Conservation (phyloP, 2,113 vertebrate genomes). For the Epinephelus moara region DNA sequence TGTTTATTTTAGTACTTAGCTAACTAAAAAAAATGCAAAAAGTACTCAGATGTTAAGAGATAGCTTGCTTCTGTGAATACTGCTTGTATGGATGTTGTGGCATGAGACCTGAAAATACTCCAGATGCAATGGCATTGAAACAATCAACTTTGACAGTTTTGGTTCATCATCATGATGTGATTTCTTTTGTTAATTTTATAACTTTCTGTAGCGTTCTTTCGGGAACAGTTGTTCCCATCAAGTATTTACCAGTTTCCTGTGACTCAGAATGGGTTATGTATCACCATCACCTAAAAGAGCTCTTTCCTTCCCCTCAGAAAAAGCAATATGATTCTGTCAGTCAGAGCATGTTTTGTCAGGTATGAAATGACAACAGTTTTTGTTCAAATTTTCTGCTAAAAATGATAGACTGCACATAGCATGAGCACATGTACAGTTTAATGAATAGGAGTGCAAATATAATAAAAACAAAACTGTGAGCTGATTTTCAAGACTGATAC, state of each 20-base stretch:
- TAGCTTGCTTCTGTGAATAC: background rate
- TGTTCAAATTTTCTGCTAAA: background rate
- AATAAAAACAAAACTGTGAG: background rate
- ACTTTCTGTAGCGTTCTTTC: background rate
- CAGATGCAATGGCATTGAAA: no score
- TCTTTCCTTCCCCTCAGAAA: background rate
- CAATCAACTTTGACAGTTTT: background rate
- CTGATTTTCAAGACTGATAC: background rate
- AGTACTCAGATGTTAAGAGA: background rate
- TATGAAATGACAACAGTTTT: background rate
- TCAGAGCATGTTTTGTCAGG: background rate
- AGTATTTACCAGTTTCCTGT: conserved; percentile 17
- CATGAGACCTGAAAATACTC: background rate
- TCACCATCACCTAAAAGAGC: background rate
- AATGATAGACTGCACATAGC: background rate
- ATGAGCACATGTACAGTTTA: background rate
- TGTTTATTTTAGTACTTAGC: background rate
- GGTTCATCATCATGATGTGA: background rate
- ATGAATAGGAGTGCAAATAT: background rate
- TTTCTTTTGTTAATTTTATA: background rate
- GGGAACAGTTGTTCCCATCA: conserved; percentile 15
- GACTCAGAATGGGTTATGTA: background rate
- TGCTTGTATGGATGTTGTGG: no score
- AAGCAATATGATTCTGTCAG: background rate
- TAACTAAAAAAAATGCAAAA: background rate